These are phyloP conservation scores for Pentamera pediparva DNA, from an alignment of 53 echinoderm and acorn worm genomes.

Conservation along the genomic window DNA sequence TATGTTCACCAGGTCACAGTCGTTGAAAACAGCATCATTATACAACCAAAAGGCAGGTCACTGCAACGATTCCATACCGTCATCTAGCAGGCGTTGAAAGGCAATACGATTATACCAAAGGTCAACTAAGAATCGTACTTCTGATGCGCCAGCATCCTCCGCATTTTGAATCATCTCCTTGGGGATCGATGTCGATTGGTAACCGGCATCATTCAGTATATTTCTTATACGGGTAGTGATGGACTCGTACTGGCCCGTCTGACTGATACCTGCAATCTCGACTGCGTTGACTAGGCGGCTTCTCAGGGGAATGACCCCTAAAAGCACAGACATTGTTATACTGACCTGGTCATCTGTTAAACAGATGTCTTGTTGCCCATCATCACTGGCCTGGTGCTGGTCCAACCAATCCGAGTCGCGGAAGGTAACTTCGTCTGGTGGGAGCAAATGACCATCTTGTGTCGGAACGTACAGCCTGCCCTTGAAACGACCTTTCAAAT, in stretches of 20 bases:
- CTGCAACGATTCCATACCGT: constrained; percentile 68
- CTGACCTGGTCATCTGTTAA: constrained; percentile 31
- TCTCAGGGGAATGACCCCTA: constrained; percentile 45
- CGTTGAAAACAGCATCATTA: constrained; percentile 64
- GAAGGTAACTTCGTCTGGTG: constrained; percentile 2
- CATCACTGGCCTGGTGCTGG: not conserved
- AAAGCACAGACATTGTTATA: constrained; percentile 14
- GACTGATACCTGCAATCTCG: constrained; percentile 31
- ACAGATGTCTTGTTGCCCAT: not conserved
- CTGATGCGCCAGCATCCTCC: constrained; percentile 92
- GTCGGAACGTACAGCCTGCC: constrained; percentile 3
- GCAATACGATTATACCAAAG: constrained; percentile 50
- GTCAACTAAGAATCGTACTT: constrained; percentile 84
- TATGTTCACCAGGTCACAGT: constrained; percentile 85
- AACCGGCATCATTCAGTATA: constrained; percentile 31
- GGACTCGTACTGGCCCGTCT: constrained; percentile 52
- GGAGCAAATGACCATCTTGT: constrained; percentile 30
- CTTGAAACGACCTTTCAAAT: not conserved
- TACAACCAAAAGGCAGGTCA: constrained; percentile 89
- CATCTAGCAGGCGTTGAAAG: constrained; percentile 39
- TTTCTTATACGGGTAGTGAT: constrained; percentile 52
- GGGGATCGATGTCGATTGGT: constrained; percentile 44
- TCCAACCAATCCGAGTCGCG: constrained; percentile 18
- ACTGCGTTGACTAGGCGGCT: constrained; percentile 38
- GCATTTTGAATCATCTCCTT: constrained; percentile 99